Conservation (phyloP, 1,140 invertebrate genomes). For the Spodoptera litura region DNA sequence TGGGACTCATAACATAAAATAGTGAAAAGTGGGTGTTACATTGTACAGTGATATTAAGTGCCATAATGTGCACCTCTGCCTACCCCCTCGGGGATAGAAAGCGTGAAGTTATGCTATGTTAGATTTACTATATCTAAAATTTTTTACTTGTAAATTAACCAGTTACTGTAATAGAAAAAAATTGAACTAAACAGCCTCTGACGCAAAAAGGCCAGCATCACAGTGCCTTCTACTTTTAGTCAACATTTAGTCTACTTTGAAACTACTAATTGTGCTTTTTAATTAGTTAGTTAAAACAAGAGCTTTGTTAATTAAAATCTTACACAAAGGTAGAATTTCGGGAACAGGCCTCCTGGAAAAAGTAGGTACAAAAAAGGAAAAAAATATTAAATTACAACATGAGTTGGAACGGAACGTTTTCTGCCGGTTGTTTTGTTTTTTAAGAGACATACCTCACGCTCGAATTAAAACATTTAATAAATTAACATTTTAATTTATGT, state of each 20-base stretch:
- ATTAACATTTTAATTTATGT: background rate
- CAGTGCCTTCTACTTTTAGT: background rate
- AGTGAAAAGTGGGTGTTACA: no score
- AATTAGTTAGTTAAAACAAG: slow-evolving; percentile 16
- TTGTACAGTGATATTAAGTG: no score
- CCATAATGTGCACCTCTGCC: no score
- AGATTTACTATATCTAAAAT: no score
- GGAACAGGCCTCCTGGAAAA: background rate
- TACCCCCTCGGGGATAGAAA: no score
- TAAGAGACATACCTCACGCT: background rate
- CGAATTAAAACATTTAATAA: background rate
- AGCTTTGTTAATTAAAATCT: slow-evolving; percentile 37
- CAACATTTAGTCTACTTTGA: slow-evolving; percentile 10
- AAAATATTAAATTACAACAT: slow-evolving; percentile 34
- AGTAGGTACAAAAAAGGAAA: background rate
- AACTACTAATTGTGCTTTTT: slow-evolving; percentile 38
- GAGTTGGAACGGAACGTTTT: slow-evolving; percentile 3
- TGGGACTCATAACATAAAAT: no score
- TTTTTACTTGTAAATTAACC: background rate
- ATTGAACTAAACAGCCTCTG: background rate
- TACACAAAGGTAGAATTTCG: slow-evolving; percentile 33
- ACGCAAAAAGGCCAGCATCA: background rate
- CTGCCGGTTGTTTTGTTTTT: background rate
- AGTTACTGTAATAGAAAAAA: background rate
- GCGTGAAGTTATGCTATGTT: no score